A percentile compares a stretch with the other conserved stretches of the same genome.
Evolutionary conservation across 2,888 invertebrate species (phyloP).

Genomic region (Calliphora vomitoria): DNA sequence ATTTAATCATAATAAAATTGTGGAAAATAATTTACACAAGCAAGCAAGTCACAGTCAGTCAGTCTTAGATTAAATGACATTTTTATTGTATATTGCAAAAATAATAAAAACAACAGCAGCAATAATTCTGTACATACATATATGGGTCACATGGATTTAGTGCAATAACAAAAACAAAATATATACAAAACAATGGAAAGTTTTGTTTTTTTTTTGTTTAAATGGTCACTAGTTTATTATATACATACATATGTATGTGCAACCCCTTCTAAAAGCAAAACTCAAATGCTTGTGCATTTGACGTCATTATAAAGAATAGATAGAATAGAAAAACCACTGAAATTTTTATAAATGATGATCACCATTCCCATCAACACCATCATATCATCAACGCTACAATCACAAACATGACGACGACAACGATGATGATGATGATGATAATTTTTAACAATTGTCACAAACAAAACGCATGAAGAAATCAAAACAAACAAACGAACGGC

Average conservation of each 20-base stretch:
- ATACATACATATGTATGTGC: neutral
- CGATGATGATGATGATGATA: conserved; percentile 23
- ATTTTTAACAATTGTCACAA: conserved; percentile 23
- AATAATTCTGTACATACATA: conserved; percentile 8
- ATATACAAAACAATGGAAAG: neutral
- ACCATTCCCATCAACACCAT: neutral
- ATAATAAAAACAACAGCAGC: neutral
- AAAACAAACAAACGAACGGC: neutral
- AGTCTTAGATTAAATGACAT: conserved; percentile 48
- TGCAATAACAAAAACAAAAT: conserved; percentile 1
- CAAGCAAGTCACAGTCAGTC: conserved; percentile 13
- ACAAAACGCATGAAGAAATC: conserved; percentile 27
- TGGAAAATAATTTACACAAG: conserved; percentile 31
- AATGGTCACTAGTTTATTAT: conserved; percentile 32
- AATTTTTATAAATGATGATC: conserved; percentile 39
- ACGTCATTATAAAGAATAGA: conserved; percentile 43
- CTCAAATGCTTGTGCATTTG: conserved; percentile 50
- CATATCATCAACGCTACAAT: neutral
- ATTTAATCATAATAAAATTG: conserved; percentile 68
- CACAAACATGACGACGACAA: neutral
- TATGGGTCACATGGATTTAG: conserved; percentile 60
- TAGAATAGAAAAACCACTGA: neutral
- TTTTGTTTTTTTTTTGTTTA: neutral
- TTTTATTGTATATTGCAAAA: conserved; percentile 55
- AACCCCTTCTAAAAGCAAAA: conserved; percentile 36